Evolutionary conservation across 2,797 vertebrate genomes (phyloP), one percentile per base, ranked within the genome.

Genomic region (Oreortyx pictus): DNA sequence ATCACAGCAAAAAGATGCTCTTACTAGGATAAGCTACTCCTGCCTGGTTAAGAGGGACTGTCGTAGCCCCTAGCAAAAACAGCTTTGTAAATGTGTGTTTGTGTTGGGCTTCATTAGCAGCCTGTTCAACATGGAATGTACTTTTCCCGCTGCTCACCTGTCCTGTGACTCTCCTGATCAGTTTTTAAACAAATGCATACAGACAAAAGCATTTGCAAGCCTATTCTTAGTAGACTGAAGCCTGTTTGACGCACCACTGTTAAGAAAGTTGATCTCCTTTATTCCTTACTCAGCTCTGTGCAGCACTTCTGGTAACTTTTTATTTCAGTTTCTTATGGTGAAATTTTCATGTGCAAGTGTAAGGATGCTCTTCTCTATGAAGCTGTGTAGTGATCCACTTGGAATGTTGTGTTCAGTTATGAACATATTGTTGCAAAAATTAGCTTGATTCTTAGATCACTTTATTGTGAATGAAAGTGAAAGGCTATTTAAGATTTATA

Each of bases 401-500:
- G 73, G 68, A 88, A 79, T 90, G 82, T 67, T 82, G 25, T 78
- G 27, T 87, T 89, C 59, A 57, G 23, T 57, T 83, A 52, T 75
- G 66, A 85, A 56, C n/a, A 11, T n/a, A 35, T 47, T 54, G 60
- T 89, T 83, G 27, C 72, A 81, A 93, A 90, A 92, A 70, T 78
- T 72, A 68, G 37, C 77, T 61, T 70, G 62, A 81, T n/a, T 35
- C n/a, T 81, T 90, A 72, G 35, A 66, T 70, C 56, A 50, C 31
- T 74, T 92, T 79, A 61, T 92, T 77, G 25, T 61, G 78, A 92
- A 61, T 84, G 93, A 87, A 93, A 86, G 31, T 25, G 56, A 74
- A 86, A 79, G 18, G 60, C 64, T 90, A 22, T 49, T 88, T 92
- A 86, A 86, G 72, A 47, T 72, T 27, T 65, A 49, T 23, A 89